A percentile compares a stretch with the other conserved stretches of the same genome.
Conservation (phyloP, 2,888 invertebrate species). For the Salpingus planirostris region DNA sequence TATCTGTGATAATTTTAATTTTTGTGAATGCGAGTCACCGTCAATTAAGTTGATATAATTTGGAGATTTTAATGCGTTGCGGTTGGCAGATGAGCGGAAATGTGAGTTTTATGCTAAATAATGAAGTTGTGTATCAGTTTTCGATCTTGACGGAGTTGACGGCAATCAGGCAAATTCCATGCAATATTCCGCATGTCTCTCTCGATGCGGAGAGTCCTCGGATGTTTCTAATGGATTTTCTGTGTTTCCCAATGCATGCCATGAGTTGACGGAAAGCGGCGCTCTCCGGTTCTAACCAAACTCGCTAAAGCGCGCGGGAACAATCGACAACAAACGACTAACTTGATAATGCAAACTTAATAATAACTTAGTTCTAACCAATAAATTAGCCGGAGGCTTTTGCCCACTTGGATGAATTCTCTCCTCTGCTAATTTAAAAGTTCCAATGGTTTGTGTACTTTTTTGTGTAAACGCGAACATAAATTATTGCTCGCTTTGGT, state of each 20-base stretch:
- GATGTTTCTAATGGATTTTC: conserved; percentile 41
- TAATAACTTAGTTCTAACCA: conserved; percentile 29
- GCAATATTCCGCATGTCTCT: conserved; percentile 10
- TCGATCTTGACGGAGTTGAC: too few species aligned
- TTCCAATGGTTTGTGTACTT: too few species aligned
- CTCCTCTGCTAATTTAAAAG: conserved; percentile 25
- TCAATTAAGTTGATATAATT: too few species aligned
- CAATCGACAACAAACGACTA: conserved; percentile 35
- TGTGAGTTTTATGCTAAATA: too few species aligned
- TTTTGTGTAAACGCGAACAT: conserved; percentile 9
- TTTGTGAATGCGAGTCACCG: too few species aligned
- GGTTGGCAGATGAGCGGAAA: too few species aligned
- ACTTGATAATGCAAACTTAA: conserved; percentile 38
- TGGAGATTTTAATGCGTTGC: too few species aligned
- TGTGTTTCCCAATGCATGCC: conserved; percentile 37
- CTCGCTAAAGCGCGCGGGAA: conserved; percentile 25
- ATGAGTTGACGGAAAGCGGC: conserved; percentile 31
- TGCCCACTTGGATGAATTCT: conserved; percentile 21
- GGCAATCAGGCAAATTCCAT: conserved; percentile 14
- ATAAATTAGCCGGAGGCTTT: conserved; percentile 23
- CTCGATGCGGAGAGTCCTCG: conserved; percentile 27
- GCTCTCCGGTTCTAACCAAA: conserved; percentile 22
- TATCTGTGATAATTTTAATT: too few species aligned
- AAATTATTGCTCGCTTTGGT: conserved; percentile 16
- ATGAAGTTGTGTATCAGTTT: conserved; percentile 15